A percentile compares a stretch with the other conserved stretches of the same genome.
These are phyloP conservation scores for Nymphalis c-album DNA, from an alignment of 2,888 invertebrate genomes.

Conservation along the genomic window DNA sequence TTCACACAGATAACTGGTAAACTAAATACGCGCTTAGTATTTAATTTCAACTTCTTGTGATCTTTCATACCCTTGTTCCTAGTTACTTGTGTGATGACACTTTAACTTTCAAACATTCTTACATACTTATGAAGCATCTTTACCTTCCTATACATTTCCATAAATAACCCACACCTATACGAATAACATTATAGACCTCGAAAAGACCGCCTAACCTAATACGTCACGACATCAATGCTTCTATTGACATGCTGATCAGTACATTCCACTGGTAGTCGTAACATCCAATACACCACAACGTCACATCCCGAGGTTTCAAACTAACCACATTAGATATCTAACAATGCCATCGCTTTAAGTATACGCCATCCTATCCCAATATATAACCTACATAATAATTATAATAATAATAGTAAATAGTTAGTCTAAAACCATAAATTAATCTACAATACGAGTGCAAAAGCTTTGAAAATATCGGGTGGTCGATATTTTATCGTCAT, in stretches of 20 bases:
- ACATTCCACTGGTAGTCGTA: constrained; percentile 58
- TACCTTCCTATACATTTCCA: constrained; percentile 69
- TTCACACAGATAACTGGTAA: constrained; percentile 28
- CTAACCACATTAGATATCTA: constrained; percentile 69
- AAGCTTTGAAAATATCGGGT: constrained; percentile 65
- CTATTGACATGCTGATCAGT: constrained; percentile 53
- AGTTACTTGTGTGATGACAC: constrained; percentile 37
- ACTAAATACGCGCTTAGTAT: not conserved
- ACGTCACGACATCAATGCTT: constrained; percentile 54
- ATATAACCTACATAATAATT: constrained; percentile 62
- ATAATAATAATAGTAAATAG: constrained; percentile 49
- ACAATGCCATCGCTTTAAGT: constrained; percentile 72
- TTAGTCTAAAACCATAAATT: constrained; percentile 61
- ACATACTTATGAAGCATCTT: constrained; percentile 69
- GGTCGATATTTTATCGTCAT: constrained; percentile 43
- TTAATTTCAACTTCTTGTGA: not conserved
- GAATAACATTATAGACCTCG: constrained; percentile 65
- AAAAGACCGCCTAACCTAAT: constrained; percentile 65
- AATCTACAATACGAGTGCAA: constrained; percentile 69
- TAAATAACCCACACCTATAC: constrained; percentile 78
- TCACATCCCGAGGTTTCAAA: constrained; percentile 54
- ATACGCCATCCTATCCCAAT: constrained; percentile 72
- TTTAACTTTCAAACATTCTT: constrained; percentile 71
- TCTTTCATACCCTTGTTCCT: constrained; percentile 12
- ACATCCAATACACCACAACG: constrained; percentile 64